Percentiles rank a stretch among this genome's conserved stretches.
These are phyloP conservation scores for Neodiprion virginianus DNA, from an alignment of 1,140 invertebrate species.

Conservation along the genomic window DNA sequence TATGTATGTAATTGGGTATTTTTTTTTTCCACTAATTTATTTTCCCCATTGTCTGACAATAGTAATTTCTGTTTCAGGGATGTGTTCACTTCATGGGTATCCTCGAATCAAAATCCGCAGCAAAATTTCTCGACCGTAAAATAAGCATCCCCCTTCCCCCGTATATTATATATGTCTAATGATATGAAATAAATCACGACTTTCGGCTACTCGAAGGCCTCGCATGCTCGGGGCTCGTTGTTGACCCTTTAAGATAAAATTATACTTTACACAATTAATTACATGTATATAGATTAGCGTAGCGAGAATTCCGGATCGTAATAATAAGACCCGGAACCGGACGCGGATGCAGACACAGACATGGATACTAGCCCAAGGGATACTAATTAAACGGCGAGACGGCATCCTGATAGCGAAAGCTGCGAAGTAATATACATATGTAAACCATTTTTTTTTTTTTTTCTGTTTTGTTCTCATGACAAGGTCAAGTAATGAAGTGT, in stretches of 20 bases:
- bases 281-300: constrained; percentile 37
- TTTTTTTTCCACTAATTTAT: constrained; percentile 36
- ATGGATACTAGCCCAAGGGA: neutral
- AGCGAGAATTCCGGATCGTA: constrained; percentile 5
- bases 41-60: constrained; percentile 7
- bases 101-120: constrained; percentile 77
- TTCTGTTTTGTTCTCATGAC: too few relatives aligned
- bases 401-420: too few relatives aligned
- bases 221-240: constrained; percentile 23
- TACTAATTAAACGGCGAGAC: neutral
- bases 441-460: too few relatives aligned
- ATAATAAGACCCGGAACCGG: constrained; percentile 9
- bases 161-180: neutral
- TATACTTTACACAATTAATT: constrained; percentile 33
- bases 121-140: constrained; percentile 69
- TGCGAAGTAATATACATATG: too few relatives aligned
- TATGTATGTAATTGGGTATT: constrained; percentile 29
- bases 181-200: constrained; percentile 12
- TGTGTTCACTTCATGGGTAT: constrained; percentile 89
- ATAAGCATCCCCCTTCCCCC: constrained; percentile 47
- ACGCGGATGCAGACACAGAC: constrained; percentile 8
- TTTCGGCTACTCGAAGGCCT: constrained; percentile 30
- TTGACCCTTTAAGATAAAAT: constrained; percentile 32
- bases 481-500: too few relatives aligned
- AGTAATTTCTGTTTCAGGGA: constrained; percentile 69